A percentile compares a stretch with the other conserved stretches of the same genome.
Conservation (phyloP, 2,113 vertebrate species). For the Antennarius striatus region DNA sequence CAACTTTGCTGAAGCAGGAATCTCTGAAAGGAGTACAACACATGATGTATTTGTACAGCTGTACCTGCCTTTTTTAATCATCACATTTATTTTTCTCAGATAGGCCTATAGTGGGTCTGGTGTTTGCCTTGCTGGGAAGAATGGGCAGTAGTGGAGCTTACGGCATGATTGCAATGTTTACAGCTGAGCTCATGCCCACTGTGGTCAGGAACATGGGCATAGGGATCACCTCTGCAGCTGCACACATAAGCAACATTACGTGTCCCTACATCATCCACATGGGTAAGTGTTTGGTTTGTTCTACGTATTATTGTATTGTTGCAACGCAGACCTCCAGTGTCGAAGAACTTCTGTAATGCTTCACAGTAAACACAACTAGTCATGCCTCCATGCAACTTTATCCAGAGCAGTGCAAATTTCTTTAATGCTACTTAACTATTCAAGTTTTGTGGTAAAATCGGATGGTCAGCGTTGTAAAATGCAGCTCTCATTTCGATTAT, state of each 20-base stretch:
- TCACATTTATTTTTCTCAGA: slow-evolving; percentile 40
- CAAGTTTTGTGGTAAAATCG: too few species aligned
- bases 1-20: neutral
- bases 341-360: too few species aligned
- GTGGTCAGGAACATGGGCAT: slow-evolving; percentile 68
- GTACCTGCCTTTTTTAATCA: neutral
- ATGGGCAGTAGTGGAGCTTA: slow-evolving; percentile 44
- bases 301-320: too few species aligned
- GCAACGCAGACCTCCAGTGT: too few species aligned
- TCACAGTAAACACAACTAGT: too few species aligned
- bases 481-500: too few species aligned
- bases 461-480: too few species aligned
- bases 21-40: too few species aligned
- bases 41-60: neutral
- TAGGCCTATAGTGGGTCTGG: slow-evolving; percentile 24
- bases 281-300: slow-evolving; percentile 28
- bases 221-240: slow-evolving; percentile 45
- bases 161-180: slow-evolving; percentile 32
- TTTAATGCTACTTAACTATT: too few species aligned
- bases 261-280: slow-evolving; percentile 57
- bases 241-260: slow-evolving; percentile 36
- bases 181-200: slow-evolving; percentile 63
- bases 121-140: slow-evolving; percentile 54
- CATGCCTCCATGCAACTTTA: too few species aligned
- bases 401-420: too few species aligned